phyloP scores from a whole-genome alignment of 2,888 invertebrate genomes.

The Latrodectus elegans region DNA sequence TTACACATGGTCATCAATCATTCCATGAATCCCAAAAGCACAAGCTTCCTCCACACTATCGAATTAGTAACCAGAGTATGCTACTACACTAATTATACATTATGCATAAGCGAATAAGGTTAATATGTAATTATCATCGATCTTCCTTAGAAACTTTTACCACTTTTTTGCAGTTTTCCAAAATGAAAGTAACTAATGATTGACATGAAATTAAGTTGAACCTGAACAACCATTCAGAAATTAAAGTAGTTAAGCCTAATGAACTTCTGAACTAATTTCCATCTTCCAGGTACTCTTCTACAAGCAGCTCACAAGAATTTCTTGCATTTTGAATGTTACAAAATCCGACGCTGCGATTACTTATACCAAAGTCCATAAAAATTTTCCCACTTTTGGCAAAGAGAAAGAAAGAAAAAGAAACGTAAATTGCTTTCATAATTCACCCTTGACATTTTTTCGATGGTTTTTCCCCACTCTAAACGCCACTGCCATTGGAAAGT shows the following conservation, averaged over 20 bases:
- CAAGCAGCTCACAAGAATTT: neutral
- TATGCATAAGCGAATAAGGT: neutral
- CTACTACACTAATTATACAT: neutral
- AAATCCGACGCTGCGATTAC: slow-evolving; percentile 55
- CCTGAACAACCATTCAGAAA: slow-evolving; percentile 8
- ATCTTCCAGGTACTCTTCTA: neutral
- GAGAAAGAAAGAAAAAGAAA: slow-evolving; percentile 20
- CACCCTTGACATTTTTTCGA: slow-evolving; percentile 67
- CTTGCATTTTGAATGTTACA: slow-evolving; percentile 55
- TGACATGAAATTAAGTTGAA: slow-evolving; percentile 1
- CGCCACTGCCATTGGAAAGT: slow-evolving; percentile 17
- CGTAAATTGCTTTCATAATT: slow-evolving; percentile 66
- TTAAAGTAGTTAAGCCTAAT: slow-evolving; percentile 60
- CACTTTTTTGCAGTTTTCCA: neutral
- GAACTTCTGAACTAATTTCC: slow-evolving; percentile 28
- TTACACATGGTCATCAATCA: neutral
- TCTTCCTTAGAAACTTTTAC: neutral
- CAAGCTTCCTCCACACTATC: neutral
- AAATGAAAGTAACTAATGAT: slow-evolving; percentile 4
- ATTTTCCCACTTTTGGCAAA: slow-evolving; percentile 18
- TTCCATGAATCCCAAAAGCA: neutral
- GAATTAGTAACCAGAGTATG: neutral
- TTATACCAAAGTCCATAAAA: slow-evolving; percentile 58
- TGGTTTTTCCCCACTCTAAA: slow-evolving; percentile 24
- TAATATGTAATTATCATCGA: neutral